phyloP scores from a whole-genome alignment of 2,113 vertebrate genomes.

The Tautogolabrus adspersus region DNA sequence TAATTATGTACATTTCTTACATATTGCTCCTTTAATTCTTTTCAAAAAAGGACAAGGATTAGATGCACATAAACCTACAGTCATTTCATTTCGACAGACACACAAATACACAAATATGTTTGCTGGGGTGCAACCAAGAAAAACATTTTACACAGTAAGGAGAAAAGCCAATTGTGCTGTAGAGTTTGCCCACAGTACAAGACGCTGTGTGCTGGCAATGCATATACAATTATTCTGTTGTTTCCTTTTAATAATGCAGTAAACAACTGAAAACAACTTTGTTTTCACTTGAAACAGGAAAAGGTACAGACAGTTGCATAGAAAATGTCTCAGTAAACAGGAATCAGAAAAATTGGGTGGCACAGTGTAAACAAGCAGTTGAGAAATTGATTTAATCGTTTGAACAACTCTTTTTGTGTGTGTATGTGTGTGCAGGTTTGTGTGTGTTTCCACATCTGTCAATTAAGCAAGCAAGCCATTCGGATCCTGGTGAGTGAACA shows the following conservation, averaged over 20 bases:
- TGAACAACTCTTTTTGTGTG: constrained; percentile 11
- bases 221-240: no score
- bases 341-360: background rate
- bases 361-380: constrained; percentile 56
- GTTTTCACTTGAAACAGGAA: constrained; percentile 35
- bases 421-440: background rate
- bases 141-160: no score
- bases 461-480: constrained; percentile 45
- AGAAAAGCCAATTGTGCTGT: no score
- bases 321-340: constrained; percentile 49
- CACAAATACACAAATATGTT: no score
- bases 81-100: background rate
- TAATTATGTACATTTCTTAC: no score
- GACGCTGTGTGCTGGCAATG: no score
- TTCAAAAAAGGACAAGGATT: background rate
- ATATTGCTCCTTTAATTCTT: no score
- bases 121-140: background rate
- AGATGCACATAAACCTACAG: background rate
- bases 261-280: constrained; percentile 9
- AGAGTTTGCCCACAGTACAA: no score
- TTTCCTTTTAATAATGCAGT: no score
- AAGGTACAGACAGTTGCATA: constrained; percentile 40
- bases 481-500: constrained; percentile 49
- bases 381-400: constrained; percentile 49
- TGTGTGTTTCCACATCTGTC: constrained; percentile 47